These are phyloP conservation scores for Orius laevigatus DNA, from an alignment of 1,140 invertebrate genomes.

Conservation along the genomic window DNA sequence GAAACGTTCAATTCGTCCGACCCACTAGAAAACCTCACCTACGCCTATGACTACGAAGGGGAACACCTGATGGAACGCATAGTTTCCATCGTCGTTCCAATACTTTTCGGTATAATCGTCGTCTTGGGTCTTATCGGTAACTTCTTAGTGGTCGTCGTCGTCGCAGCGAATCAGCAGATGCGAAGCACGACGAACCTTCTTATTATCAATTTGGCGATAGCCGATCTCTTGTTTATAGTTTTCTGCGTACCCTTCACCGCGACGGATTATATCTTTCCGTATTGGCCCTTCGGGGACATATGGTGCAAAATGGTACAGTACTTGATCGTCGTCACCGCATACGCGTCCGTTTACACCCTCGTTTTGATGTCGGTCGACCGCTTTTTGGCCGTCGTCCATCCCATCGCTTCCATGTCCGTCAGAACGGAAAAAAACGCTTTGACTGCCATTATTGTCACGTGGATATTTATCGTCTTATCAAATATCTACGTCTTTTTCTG, in stretches of 20 bases:
- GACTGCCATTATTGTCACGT: slow-evolving; percentile 58
- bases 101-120: slow-evolving; percentile 76
- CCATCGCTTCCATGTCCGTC: slow-evolving; percentile 74
- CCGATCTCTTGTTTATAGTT: slow-evolving; percentile 84
- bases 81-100: slow-evolving; percentile 58
- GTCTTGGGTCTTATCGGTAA: slow-evolving; percentile 79
- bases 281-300: slow-evolving; percentile 79
- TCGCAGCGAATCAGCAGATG: slow-evolving; percentile 76
- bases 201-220: slow-evolving; percentile 74
- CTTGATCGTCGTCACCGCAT: slow-evolving; percentile 74
- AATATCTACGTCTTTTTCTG: slow-evolving; percentile 61
- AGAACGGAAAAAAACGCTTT: slow-evolving; percentile 74
- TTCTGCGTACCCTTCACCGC: slow-evolving; percentile 93
- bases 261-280: slow-evolving; percentile 66
- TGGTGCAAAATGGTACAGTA: slow-evolving; percentile 84
- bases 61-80: slow-evolving; percentile 33
- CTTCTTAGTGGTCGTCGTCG: slow-evolving; percentile 53
- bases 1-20: too few species aligned
- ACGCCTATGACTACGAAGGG: too few species aligned
- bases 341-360: slow-evolving; percentile 83
- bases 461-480: slow-evolving; percentile 60
- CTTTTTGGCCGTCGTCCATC: slow-evolving; percentile 82
- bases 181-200: slow-evolving; percentile 82
- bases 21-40: too few species aligned
- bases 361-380: slow-evolving; percentile 91